These are phyloP conservation scores for Rhagonycha lutea DNA, from an alignment of 2,888 invertebrate genomes.

Conservation along the genomic window DNA sequence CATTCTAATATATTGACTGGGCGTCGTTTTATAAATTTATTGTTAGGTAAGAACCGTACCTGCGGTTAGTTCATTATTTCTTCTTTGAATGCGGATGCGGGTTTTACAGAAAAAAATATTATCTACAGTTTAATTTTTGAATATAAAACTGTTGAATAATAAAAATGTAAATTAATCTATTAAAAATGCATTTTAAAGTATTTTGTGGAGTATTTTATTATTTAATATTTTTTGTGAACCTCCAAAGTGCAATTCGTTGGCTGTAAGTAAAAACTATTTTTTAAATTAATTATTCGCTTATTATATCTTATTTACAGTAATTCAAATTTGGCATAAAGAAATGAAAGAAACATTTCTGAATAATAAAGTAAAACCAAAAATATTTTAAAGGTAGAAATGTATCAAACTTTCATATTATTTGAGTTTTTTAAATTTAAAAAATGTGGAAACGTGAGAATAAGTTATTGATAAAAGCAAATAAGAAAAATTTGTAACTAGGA, in stretches of 20 bases:
- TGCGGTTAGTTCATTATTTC: not conserved
- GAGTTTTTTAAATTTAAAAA: too few species aligned
- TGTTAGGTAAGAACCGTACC: not conserved
- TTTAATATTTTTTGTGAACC: slow-evolving; percentile 30
- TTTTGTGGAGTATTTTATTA: slow-evolving; percentile 14
- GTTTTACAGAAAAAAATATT: not conserved
- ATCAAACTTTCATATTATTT: too few species aligned
- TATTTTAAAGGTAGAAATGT: too few species aligned
- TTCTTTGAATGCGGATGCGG: not conserved
- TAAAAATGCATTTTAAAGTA: slow-evolving; percentile 26
- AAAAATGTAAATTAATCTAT: not conserved
- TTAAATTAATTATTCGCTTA: not conserved
- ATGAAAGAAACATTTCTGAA: too few species aligned
- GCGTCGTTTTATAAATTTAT: not conserved
- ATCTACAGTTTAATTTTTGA: not conserved
- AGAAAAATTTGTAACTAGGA: too few species aligned
- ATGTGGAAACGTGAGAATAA: too few species aligned
- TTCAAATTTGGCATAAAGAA: too few species aligned
- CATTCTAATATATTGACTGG: not conserved
- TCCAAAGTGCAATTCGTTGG: slow-evolving; percentile 42
- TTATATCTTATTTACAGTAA: too few species aligned
- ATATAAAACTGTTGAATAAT: not conserved
- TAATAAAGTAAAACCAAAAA: too few species aligned
- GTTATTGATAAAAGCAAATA: too few species aligned
- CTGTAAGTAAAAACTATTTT: slow-evolving; percentile 41